Base-by-base conservation (phyloP, 2,797 vertebrate genomes). In the Gouania willdenowi region DNA sequence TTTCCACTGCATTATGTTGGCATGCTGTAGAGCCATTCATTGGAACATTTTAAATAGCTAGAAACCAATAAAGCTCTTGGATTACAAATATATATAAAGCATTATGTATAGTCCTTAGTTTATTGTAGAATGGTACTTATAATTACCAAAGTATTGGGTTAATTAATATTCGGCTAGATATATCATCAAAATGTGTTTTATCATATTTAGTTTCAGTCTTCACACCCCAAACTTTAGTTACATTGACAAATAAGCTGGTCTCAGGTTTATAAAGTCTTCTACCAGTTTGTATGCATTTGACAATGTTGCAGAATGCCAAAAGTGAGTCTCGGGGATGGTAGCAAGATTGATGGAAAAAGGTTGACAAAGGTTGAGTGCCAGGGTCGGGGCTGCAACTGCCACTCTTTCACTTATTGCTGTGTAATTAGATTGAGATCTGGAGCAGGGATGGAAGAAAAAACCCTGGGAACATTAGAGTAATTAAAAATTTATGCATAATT, bases 401-500 rank as follows among this genome's bases (percentile, higher is more conserved):
- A 80, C 78, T 86, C 82, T 83, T 67, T 73, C 69, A 63, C 80
- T 85, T 84, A 87, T 85, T 86, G 76, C 85, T 75, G 78, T 49
- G 83, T 89, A 90, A 91, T 90, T 91, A 89, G 85, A 90, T 87
- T 86, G 85, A 86, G 83, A 85, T 88, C 85, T 84, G 79, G 48
- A 62, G 65, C 41, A 26, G 56, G 69, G 70, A 78, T 67, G 71
- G 72, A 68, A 55, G 71, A 64, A 78, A 81, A 85, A 85, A 88
- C 66, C 80, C 77, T 80, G 72, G 74, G 76, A 90, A 88, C 87
- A 88, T 90, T 88, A 87, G 85, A 89, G 90, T 89, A 90, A 91
- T 91, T 90, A 90, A 90, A 89, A 90, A 88, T 88, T 43, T 81
- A 90, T 91, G 86, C 88, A 90, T 90, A 89, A 91, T 91, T 91